A percentile compares a stretch with the other conserved stretches of the same genome.
These are phyloP conservation scores for Phataginus tricuspis DNA, from an alignment of 2,797 vertebrate species.

Conservation along the genomic window DNA sequence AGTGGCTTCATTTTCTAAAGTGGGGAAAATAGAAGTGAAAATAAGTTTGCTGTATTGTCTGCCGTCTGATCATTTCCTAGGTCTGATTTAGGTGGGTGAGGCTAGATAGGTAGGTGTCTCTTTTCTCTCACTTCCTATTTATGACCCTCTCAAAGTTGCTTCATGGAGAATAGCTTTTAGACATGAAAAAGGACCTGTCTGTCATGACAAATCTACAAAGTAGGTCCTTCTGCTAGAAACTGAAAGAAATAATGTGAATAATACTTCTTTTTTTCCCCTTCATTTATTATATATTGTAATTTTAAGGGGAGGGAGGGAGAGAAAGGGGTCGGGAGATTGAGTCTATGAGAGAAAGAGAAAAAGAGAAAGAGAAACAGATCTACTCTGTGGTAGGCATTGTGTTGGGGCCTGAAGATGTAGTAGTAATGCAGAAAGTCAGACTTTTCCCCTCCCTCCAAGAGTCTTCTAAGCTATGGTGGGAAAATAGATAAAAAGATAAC, in stretches of 20 bases:
- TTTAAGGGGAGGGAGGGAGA: not conserved
- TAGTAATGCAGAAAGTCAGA: not conserved
- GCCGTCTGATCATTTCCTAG: not conserved
- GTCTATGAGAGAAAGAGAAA: not conserved
- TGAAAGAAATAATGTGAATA: not conserved
- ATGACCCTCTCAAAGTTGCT: not conserved
- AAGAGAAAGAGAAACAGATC: not conserved
- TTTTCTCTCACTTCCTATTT: not conserved
- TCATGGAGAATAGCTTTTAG: not conserved
- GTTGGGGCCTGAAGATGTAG: not conserved
- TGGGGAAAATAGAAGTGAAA: not conserved
- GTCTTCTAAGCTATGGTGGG: not conserved
- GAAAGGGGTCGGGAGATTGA: not conserved
- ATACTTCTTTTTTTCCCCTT: not conserved
- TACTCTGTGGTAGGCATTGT: not conserved
- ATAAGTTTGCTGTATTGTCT: not conserved
- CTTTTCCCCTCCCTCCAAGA: not conserved
- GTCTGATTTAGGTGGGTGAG: not conserved
- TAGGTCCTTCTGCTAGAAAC: not conserved
- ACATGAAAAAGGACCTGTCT: not conserved
- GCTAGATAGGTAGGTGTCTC: not conserved
- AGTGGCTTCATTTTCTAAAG: not conserved
- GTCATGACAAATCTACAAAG: not conserved
- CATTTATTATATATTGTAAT: not conserved
- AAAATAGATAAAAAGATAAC: not conserved